These are phyloP conservation scores for Gastracanthus pulcherrimus DNA, from an alignment of 2,888 invertebrate species.

Conservation along the genomic window DNA sequence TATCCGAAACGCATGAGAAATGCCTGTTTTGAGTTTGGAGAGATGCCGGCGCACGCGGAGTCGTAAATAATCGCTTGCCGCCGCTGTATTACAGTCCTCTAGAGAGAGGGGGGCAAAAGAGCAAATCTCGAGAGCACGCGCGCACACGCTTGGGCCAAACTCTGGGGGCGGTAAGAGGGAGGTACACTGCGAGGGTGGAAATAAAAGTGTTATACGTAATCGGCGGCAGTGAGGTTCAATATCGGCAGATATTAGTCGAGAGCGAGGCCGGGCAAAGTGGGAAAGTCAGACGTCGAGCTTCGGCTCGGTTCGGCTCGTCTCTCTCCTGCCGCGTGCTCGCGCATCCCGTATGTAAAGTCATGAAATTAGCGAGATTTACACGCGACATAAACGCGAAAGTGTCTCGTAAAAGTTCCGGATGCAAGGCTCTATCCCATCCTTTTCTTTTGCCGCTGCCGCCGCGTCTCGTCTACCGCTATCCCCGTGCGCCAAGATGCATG, in stretches of 20 bases:
- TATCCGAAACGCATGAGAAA: constrained; percentile 73
- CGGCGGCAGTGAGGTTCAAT: constrained; percentile 30
- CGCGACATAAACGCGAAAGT: constrained; percentile 72
- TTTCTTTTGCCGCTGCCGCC: constrained; percentile 20
- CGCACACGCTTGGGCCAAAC: background rate
- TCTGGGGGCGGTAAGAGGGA: background rate
- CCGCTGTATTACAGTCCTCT: no score
- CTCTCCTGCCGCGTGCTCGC: no score
- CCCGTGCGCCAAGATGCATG: constrained; percentile 44
- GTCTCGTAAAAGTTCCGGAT: constrained; percentile 71
- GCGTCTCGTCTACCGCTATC: no score
- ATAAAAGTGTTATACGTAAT: background rate
- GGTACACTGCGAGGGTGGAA: background rate
- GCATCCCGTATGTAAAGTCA: constrained; percentile 48
- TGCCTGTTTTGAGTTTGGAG: constrained; percentile 71
- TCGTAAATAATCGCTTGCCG: no score
- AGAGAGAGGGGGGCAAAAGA: no score
- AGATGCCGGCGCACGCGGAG: constrained; percentile 37
- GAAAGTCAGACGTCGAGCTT: constrained; percentile 46
- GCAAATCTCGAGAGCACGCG: no score
- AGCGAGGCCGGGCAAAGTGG: constrained; percentile 42
- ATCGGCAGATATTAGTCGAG: constrained; percentile 50
- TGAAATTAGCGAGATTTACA: constrained; percentile 75
- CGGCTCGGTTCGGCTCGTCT: no score
- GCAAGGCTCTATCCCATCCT: constrained; percentile 55